Base-by-base conservation (phyloP, 1,140 invertebrate species). In the Ceratina australensis region DNA sequence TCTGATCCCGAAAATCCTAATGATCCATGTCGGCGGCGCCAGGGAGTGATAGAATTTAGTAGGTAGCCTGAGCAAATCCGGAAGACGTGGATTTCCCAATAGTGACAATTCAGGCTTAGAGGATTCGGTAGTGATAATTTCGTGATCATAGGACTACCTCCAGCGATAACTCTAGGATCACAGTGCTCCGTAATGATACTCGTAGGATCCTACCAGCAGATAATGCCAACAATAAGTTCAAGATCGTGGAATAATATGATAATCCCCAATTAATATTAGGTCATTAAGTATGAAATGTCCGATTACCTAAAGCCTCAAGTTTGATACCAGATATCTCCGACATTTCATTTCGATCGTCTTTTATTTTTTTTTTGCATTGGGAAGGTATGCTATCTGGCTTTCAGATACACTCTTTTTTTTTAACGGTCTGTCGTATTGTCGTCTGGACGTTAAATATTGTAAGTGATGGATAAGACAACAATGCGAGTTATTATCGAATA, bases 51-150 rank as follows among this genome's bases (percentile, higher is more conserved):
- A 7, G 57, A 26, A 59, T 59, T 26, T 42, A 13, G 47, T 13
- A n/a, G 47, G 49, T 18, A 18, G 3, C 7, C 7, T 12, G 20
- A 22, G 16, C 56, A 22, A 22, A 24, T 12, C 20, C 20, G 8
- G 8, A 66, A 66, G 47, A 50, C 22, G 22, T n/a, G 22, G 16
- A 18, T 24, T 50, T 42, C 33, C 22, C 64, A 10, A 42, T 2
- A 26, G 16, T 47, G 22, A 66, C 64, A 18, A 50, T 5, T 66
- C 42, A 66, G 20, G 64, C 64, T 66, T 66, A 66, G 49, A 49
- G 64, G 64, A 66, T 66, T 50, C 47, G 47, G 20, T 15, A 26
- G 64, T 66, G 47, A 66, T 50, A 66, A 66, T 66, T 66, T 50
- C 64, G 10, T 22, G 64, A 50, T 50, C 22, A 13, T 26, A 26